Evolutionary conservation across 2,113 vertebrate genomes (phyloP), one percentile per base, ranked within the genome.

Genomic region (Psittacula cyanocephala): DNA sequence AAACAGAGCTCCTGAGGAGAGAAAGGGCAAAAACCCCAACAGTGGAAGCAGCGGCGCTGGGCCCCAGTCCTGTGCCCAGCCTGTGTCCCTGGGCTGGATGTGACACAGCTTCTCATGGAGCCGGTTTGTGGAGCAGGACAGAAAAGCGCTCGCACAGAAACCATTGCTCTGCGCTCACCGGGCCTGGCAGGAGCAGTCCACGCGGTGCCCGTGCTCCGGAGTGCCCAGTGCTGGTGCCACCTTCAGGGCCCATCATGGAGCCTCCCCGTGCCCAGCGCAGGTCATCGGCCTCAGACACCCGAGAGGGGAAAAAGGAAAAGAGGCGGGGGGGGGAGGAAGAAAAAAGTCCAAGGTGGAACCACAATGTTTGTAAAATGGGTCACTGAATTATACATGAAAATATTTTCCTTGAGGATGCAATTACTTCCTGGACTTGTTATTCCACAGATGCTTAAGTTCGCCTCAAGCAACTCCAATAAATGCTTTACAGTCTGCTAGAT

Each of bases 371-470:
- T 86, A 96, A 95, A 96, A 84, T 37, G 62, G 96, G 97, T 94
- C 96, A 81, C 96, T 93, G 95, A 95, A 94, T 95, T 96, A 95
- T 87, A 96, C 96, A 95, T 95, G 96, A 95, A 96, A 90, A 93
- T 83, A 96, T 94, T 97, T 96, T 93, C 93, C 97, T 95, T 96
- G 88, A 70, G 67, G 94, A 95, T 85, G 94, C 92, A 79, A 89
- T 92, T 95, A 91, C 96, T 95, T 96, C 96, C 97, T 75, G 94
- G 96, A 95, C 85, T 55, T 91, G 90, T 95, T 83, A 91, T 55
- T 97, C 35, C 88, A 59, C 93, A 70, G 91, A 93, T 81, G 91
- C 94, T 95, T 75, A 79, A 44, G 46, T 91, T 95, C 4, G 81
- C 93, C 91, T 92, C 65, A 22, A 92, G 96, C 88, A 72, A 76